A percentile compares a stretch with the other conserved stretches of the same genome.
Evolutionary conservation across 1,140 invertebrate genomes (phyloP).

Genomic region (Halictus rubicundus): DNA sequence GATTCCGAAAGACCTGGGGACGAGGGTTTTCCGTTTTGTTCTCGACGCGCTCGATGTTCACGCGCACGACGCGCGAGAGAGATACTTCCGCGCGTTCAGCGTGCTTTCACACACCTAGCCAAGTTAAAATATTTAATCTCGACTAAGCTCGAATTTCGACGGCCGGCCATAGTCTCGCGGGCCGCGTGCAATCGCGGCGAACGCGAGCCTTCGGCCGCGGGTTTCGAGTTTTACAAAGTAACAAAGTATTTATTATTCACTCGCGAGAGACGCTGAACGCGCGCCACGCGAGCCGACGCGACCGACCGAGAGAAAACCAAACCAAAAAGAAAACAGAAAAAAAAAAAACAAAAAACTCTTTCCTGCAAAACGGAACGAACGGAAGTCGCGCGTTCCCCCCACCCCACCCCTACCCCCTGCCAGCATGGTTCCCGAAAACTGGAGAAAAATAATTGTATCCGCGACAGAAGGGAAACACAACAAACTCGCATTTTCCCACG

Average conservation of each 20-base stretch:
- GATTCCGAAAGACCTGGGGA: too few species aligned
- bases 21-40: too few species aligned
- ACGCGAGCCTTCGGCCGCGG: conserved; percentile 31
- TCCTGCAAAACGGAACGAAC: not conserved
- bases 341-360: conserved; percentile 51
- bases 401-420: too few species aligned
- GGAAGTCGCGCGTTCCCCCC: not conserved
- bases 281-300: conserved; percentile 48
- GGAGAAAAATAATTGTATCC: too few species aligned
- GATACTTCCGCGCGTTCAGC: conserved; percentile 67
- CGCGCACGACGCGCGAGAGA: conserved; percentile 43
- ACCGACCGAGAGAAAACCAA: conserved; percentile 37
- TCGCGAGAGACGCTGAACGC: conserved; percentile 71
- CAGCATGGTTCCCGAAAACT: too few species aligned
- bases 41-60: too few species aligned
- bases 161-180: not conserved
- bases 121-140: conserved; percentile 71
- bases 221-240: conserved; percentile 77
- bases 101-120: conserved; percentile 64
- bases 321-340: too few species aligned
- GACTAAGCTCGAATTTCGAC: conserved; percentile 76
- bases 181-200: too few species aligned
- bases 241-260: conserved; percentile 77
- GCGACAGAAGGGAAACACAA: too few species aligned
- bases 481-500: too few species aligned